These are phyloP conservation scores for Phyllotreta cruciferae DNA, from an alignment of 2,888 invertebrate genomes.

Conservation along the genomic window DNA sequence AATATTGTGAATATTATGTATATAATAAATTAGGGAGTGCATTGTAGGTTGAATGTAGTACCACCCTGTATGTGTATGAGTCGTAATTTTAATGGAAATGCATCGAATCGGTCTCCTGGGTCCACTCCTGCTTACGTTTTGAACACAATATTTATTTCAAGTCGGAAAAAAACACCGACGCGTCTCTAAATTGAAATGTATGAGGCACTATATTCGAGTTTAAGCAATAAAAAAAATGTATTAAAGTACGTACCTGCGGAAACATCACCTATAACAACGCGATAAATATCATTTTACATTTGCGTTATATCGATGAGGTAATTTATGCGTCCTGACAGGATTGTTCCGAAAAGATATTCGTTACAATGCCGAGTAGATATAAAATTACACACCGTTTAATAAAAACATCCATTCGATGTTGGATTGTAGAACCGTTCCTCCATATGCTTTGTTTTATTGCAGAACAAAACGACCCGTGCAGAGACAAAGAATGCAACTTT, in stretches of 20 bases:
- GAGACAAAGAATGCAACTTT: slow-evolving; percentile 70
- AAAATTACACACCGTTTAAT: background rate
- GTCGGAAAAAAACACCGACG: slow-evolving; percentile 1
- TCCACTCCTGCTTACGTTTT: too few species aligned
- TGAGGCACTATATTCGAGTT: slow-evolving; percentile 10
- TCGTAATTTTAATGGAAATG: too few species aligned
- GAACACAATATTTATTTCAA: background rate
- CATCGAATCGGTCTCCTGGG: too few species aligned
- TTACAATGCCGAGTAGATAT: background rate
- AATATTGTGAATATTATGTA: too few species aligned
- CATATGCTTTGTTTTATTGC: slow-evolving; percentile 50
- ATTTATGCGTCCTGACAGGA: too few species aligned
- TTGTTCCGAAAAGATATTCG: too few species aligned
- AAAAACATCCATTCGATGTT: too few species aligned
- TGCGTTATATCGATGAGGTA: slow-evolving; percentile 1
- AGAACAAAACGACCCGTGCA: slow-evolving; percentile 78
- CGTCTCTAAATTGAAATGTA: slow-evolving; percentile 2
- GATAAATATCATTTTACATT: slow-evolving; percentile 6
- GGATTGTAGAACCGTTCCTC: too few species aligned
- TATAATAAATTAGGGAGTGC: too few species aligned
- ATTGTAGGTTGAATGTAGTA: too few species aligned
- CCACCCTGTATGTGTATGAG: too few species aligned
- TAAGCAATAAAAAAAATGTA: slow-evolving; percentile 9
- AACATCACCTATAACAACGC: slow-evolving; percentile 6
- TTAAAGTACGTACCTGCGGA: slow-evolving; percentile 6